Base-by-base conservation (phyloP, 2,888 invertebrate genomes). In the Bursaphelenchus okinawaensis region DNA sequence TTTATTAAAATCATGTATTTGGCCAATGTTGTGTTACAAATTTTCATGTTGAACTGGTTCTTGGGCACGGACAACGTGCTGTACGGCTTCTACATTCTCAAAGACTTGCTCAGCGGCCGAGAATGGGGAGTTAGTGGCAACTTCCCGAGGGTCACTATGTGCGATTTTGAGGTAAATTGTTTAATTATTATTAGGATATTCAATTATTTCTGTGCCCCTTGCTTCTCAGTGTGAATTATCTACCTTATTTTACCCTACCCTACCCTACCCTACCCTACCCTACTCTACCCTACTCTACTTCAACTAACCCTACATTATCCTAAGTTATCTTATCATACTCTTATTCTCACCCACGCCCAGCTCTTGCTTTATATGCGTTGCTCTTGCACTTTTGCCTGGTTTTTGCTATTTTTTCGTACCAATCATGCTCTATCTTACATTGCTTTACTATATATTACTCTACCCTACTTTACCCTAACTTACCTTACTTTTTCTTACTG, bases 111-210 rank as follows among this genome's bases (percentile, higher is more conserved):
- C 59, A 75, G 78, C 67, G 83, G 83, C 50, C 70, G 76, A 22
- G 82, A 81, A 71, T 83, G 83, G 83, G 80, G 81, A 70, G 77
- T 79, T 52, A 76, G 76, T 57, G 83, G 83, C 52, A 81, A 83
- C 68, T 84, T 84, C 67, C 80, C 78, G 4, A 74, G 82, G 59
- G 83, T 84, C 23, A 84, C 83, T 16, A 80, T 83, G 82, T 83
- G 83, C 69, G 83, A 83, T 72, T 84, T 83, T 66, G 82, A 82
- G 71, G 82, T 79, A 59, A 24, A 59, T 56, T 19, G n/a, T n/a
- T n/a, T n/a, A n/a, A n/a, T 16, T 31, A 20, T 22, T n/a, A n/a
- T n/a, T n/a, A n/a, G n/a, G n/a, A n/a, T n/a, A 50, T 54, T 63
- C 24, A 24, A 26, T 28, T 22, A 58, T 57, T 62, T 16, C 3